phyloP scores from a whole-genome alignment of 2,888 invertebrate genomes.

The Acanthosoma haemorrhoidale region DNA sequence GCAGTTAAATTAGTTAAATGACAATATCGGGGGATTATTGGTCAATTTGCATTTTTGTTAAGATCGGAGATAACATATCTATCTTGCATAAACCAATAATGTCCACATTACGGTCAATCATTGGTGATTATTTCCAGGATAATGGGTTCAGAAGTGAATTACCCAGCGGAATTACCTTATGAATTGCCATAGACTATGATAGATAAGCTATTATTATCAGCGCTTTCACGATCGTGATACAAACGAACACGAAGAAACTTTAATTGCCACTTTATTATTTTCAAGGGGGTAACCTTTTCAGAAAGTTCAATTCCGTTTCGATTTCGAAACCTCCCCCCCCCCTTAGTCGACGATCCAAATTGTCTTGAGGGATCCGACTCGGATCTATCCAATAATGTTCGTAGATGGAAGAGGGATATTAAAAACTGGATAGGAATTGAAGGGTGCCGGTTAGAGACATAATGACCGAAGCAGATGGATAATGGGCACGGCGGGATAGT shows the following conservation, averaged over 20 bases:
- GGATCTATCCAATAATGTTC: slow-evolving; percentile 9
- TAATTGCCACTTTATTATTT: background rate
- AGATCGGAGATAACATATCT: too few species aligned
- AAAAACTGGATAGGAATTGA: slow-evolving; percentile 3
- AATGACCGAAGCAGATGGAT: slow-evolving; percentile 2
- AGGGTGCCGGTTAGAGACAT: background rate
- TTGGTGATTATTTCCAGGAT: too few species aligned
- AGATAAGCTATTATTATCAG: too few species aligned
- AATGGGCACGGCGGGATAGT: background rate
- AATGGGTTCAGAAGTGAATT: too few species aligned
- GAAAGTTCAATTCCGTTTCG: slow-evolving; percentile 15
- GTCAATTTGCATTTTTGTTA: too few species aligned
- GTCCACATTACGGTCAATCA: too few species aligned
- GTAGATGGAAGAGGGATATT: background rate
- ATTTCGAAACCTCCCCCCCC: slow-evolving; percentile 9
- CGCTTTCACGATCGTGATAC: too few species aligned
- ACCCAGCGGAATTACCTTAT: too few species aligned
- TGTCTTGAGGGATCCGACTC: background rate
- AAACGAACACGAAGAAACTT: background rate
- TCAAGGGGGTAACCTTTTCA: slow-evolving; percentile 8
- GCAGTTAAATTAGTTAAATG: too few species aligned
- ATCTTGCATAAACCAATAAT: too few species aligned
- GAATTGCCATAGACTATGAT: too few species aligned
- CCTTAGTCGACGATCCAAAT: background rate
- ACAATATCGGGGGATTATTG: too few species aligned